Percentiles rank a stretch among this genome's conserved stretches.
Conservation (phyloP, 1,140 invertebrate species). For the Adelges cooleyi region DNA sequence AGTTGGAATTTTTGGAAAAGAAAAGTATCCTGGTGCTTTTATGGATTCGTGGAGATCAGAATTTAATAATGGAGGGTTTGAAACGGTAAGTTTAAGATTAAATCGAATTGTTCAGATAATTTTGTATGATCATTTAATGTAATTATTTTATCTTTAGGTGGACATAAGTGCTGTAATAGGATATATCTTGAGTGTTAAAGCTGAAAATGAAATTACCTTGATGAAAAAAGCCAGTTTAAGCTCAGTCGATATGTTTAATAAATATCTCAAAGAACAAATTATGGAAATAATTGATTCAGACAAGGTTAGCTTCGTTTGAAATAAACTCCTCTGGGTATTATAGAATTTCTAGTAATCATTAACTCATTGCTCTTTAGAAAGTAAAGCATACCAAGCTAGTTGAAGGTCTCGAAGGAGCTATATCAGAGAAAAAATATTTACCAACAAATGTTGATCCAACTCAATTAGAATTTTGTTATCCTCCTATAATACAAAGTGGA, state of each 20-base stretch:
- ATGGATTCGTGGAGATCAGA: conserved; percentile 78
- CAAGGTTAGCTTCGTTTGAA: conserved; percentile 51
- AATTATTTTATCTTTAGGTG: conserved; percentile 42
- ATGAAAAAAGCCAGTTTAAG: conserved; percentile 89
- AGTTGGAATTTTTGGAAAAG: conserved; percentile 87
- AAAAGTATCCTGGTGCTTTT: conserved; percentile 86
- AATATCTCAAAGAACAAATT: conserved; percentile 93
- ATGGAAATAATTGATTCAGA: conserved; percentile 98
- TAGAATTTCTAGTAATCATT: too few relatives aligned
- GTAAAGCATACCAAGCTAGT: conserved; percentile 87
- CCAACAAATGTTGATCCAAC: conserved; percentile 65
- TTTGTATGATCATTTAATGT: too few relatives aligned
- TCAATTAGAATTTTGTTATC: conserved; percentile 94
- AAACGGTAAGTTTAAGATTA: conserved; percentile 54
- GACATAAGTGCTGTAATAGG: conserved; percentile 79
- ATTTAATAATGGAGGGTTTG: conserved; percentile 64
- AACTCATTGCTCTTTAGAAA: too few relatives aligned
- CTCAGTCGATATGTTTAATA: conserved; percentile 88
- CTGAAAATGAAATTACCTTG: conserved; percentile 80
- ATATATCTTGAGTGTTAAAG: conserved; percentile 85
- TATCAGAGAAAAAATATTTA: conserved; percentile 89
- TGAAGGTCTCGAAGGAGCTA: conserved; percentile 84
- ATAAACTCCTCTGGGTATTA: too few relatives aligned
- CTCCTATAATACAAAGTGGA: conserved; percentile 96
- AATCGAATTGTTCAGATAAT: too few relatives aligned